Percentiles rank a stretch among this genome's conserved stretches.
These are phyloP conservation scores for Peromyscus leucopus DNA, from an alignment of 2,113 vertebrate species.

Conservation along the genomic window DNA sequence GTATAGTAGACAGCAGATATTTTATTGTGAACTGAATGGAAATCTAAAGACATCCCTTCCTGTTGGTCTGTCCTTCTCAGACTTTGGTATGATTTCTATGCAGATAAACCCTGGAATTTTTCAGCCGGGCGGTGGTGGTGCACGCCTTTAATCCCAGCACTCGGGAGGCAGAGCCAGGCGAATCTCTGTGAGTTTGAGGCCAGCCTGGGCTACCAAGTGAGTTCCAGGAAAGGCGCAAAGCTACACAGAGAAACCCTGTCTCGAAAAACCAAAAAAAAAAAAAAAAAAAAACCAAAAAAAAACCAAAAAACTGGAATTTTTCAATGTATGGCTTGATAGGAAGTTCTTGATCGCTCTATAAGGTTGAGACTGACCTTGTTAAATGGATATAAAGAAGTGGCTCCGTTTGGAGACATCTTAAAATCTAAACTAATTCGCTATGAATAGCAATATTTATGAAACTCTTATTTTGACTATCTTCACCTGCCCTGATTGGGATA, in stretches of 20 bases:
- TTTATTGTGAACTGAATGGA: not conserved
- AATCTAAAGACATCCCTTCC: not conserved
- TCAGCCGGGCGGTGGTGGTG: not conserved
- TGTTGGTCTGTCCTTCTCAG: not conserved
- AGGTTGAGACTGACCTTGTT: not conserved
- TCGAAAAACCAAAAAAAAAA: too few species aligned
- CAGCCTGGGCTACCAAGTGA: too few species aligned
- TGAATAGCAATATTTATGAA: not conserved
- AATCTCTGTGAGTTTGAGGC: too few species aligned
- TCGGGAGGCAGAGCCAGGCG: too few species aligned
- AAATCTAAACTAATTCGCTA: not conserved
- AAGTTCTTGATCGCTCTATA: not conserved
- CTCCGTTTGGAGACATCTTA: conserved; percentile 1
- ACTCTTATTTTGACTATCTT: not conserved
- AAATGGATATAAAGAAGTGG: not conserved
- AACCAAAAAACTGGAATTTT: not conserved
- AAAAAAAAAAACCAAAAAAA: too few species aligned
- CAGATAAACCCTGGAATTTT: not conserved
- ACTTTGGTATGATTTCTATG: not conserved
- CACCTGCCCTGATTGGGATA: not conserved
- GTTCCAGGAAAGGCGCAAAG: too few species aligned
- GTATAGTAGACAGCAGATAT: not conserved
- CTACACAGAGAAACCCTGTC: too few species aligned
- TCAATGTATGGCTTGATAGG: not conserved
- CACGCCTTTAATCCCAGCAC: too few species aligned